Percentiles rank a stretch among this genome's conserved stretches.
phyloP scores from a whole-genome alignment of 2,888 invertebrate species.

The Hirtodrosophila trivittata region DNA sequence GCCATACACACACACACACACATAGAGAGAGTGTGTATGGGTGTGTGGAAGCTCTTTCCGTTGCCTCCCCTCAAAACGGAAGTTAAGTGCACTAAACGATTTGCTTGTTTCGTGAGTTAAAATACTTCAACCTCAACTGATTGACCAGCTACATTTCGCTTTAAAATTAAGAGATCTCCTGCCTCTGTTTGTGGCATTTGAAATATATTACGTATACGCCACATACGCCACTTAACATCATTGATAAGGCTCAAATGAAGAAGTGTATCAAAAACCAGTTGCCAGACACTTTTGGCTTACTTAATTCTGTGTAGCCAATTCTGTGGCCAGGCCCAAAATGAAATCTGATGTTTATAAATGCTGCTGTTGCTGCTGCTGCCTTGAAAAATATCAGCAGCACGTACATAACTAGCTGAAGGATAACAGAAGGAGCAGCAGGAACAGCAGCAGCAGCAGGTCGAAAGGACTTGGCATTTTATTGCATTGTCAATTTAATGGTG shows the following conservation, averaged over 20 bases:
- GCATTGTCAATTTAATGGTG: slow-evolving; percentile 80
- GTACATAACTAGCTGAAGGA: slow-evolving; percentile 23
- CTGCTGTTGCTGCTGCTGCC: no score
- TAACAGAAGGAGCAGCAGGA: slow-evolving; percentile 36
- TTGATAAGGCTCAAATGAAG: slow-evolving; percentile 17
- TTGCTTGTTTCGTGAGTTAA: slow-evolving; percentile 71
- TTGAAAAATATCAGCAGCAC: slow-evolving; percentile 54
- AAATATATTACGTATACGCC: slow-evolving; percentile 36
- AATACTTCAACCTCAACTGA: slow-evolving; percentile 60
- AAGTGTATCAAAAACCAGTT: slow-evolving; percentile 10
- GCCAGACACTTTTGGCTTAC: slow-evolving; percentile 50
- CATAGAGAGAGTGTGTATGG: slow-evolving; percentile 7
- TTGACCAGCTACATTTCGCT: slow-evolving; percentile 56
- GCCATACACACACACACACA: slow-evolving; percentile 37
- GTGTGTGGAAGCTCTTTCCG: slow-evolving; percentile 49
- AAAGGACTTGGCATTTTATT: slow-evolving; percentile 64
- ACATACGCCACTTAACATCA: slow-evolving; percentile 4
- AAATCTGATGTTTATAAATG: slow-evolving; percentile 62
- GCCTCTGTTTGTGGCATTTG: slow-evolving; percentile 11
- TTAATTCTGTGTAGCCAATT: slow-evolving; percentile 55
- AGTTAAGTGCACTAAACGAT: slow-evolving; percentile 75
- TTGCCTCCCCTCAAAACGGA: slow-evolving; percentile 64
- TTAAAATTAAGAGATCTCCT: slow-evolving; percentile 65
- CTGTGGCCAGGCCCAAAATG: slow-evolving; percentile 29
- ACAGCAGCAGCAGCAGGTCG: slow-evolving; percentile 55